Evolutionary conservation across 2,888 invertebrate genomes (phyloP).

Genomic region (Noctua janthe): DNA sequence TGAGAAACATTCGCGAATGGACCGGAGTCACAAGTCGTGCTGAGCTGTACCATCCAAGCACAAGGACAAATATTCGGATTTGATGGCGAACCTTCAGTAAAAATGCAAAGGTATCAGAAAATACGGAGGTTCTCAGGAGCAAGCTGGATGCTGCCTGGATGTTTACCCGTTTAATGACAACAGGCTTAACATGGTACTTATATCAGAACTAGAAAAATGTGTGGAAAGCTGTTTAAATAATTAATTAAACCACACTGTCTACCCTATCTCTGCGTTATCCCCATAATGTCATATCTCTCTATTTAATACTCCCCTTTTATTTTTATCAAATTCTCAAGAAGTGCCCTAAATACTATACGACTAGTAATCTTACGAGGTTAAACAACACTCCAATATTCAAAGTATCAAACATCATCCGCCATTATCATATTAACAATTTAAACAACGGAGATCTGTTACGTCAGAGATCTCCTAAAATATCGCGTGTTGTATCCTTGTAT

Average conservation of each 20-base stretch:
- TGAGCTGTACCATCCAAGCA: neutral
- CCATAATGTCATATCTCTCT: neutral
- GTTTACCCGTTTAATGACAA: neutral
- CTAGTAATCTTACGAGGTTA: conserved; percentile 14
- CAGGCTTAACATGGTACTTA: neutral
- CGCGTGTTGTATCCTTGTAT: conserved; percentile 24
- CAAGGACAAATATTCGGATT: neutral
- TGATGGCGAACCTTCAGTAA: neutral
- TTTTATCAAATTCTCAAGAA: neutral
- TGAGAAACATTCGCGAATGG: neutral
- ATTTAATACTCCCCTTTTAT: neutral
- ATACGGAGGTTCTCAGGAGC: neutral
- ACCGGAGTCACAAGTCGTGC: neutral
- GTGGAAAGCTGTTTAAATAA: neutral
- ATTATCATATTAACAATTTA: conserved; percentile 29
- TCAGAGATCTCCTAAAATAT: conserved; percentile 32
- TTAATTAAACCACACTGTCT: neutral
- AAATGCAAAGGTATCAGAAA: neutral
- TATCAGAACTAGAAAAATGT: no score
- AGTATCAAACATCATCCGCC: conserved; percentile 3
- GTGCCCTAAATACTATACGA: neutral
- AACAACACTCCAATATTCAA: conserved; percentile 15
- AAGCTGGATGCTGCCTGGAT: neutral
- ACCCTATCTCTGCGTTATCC: neutral
- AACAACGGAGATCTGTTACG: conserved; percentile 29